These are phyloP conservation scores for Macaria liturata DNA, from an alignment of 2,888 invertebrate genomes.

Conservation along the genomic window DNA sequence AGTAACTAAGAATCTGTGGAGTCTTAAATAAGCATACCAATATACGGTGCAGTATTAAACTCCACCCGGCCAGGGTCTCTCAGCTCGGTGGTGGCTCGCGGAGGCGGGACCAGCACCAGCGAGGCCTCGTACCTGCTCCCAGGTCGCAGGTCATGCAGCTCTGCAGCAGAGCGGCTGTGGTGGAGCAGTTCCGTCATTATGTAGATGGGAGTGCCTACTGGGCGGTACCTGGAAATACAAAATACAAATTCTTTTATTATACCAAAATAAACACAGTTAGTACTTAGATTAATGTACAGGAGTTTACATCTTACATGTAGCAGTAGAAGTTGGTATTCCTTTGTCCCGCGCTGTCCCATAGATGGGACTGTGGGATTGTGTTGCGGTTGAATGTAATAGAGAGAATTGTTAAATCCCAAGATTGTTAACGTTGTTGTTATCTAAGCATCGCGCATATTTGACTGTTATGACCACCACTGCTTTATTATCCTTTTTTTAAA, in stretches of 20 bases:
- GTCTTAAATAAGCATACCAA: slow-evolving; percentile 69
- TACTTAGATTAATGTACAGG: no score
- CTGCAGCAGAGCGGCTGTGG: slow-evolving; percentile 89
- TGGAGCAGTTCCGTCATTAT: slow-evolving; percentile 93
- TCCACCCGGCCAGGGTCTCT: slow-evolving; percentile 87
- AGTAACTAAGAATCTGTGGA: background rate
- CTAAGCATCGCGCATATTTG: no score
- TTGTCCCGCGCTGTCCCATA: no score
- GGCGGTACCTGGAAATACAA: slow-evolving; percentile 85
- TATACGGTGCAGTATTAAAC: slow-evolving; percentile 87
- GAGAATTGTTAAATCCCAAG: no score
- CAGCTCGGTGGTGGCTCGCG: slow-evolving; percentile 90
- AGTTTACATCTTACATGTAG: no score
- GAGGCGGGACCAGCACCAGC: slow-evolving; percentile 92
- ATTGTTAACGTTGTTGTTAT: no score
- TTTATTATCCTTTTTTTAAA: no score
- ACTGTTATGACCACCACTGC: no score
- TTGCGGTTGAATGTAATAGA: no score
- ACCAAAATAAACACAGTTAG: no score
- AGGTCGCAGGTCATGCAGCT: slow-evolving; percentile 90
- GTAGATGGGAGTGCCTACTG: slow-evolving; percentile 91
- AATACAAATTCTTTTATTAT: background rate
- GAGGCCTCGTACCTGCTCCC: slow-evolving; percentile 92
- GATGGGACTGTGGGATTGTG: no score
- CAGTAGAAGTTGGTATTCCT: no score